Base-by-base conservation (phyloP, 2,888 invertebrate genomes). In the Conops quadrifasciatus region DNA sequence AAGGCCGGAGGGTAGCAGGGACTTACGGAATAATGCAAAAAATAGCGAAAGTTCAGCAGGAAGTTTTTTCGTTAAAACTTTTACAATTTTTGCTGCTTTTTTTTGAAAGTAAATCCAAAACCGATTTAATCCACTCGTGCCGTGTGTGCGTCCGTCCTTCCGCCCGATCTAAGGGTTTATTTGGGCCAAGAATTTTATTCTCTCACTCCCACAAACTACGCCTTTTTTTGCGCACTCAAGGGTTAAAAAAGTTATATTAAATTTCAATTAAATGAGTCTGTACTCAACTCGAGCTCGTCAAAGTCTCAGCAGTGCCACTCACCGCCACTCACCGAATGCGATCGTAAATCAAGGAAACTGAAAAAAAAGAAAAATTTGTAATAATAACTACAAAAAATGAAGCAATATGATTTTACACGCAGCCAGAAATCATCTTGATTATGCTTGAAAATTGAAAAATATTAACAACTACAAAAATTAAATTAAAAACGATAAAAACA, bases 391-490 rank as follows among this genome's bases (percentile, higher is more conserved):
- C 4, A 9, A 36, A 36, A 36, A 36, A 24, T 15, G 26, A 56
- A 21, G 9, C n/a, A 26, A 56, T 24, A 16, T 3, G 16, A 26
- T 47, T 63, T 63, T 26, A n/a, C 45, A 26, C 26, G 24, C 28
- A 30, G 59, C 28, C 59, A 13, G 28, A 30, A n/a, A 63, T 24
- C 47, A 47, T 47, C 47, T 63, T 63, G 47, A 47, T 26, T 26
- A 16, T 15, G 15, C 21, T 24, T 21, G 26, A 13, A 63, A 63
- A 63, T 47, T 66, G 53, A 49, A 66, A 36, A 53, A 51, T n/a
- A 53, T 66, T 28, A 66, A 53, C 66, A 51, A 16, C 51, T 26
- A 63, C 26, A 24, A 15, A 63, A 63, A 47, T 26, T 19, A 65
- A 30, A 47, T 43, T 36, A 62, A 45, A 63, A 63, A 26, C 45